These are phyloP conservation scores for Gymnoscelis rufifasciata DNA, from an alignment of 2,888 invertebrate species.

Conservation along the genomic window DNA sequence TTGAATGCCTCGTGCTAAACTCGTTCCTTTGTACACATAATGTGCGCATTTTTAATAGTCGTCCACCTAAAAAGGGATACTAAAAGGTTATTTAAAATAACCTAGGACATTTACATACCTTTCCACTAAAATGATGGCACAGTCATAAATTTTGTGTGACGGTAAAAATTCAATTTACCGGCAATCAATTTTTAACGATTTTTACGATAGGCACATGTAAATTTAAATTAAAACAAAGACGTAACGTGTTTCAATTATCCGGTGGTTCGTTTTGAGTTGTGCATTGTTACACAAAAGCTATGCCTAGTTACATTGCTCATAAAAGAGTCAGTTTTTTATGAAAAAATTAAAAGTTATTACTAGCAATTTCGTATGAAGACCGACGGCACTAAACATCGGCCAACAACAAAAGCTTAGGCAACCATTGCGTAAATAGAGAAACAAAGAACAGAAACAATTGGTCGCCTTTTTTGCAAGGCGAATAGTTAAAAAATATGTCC, in stretches of 20 bases:
- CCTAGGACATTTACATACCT: not conserved
- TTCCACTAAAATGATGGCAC: not conserved
- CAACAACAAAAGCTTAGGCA: conserved; percentile 22
- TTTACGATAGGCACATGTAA: conserved; percentile 3
- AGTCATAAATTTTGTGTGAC: conserved; percentile 3
- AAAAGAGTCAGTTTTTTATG: conserved; percentile 18
- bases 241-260: conserved; percentile 15
- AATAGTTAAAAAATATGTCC: conserved; percentile 50
- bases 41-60: conserved; percentile 25
- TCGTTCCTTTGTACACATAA: conserved; percentile 43
- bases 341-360: conserved; percentile 14
- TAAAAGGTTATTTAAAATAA: not conserved
- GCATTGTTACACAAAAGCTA: conserved; percentile 8
- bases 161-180: conserved; percentile 15
- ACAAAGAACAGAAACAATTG: conserved; percentile 43
- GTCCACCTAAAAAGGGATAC: not conserved
- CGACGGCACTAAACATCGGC: conserved; percentile 12
- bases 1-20: conserved; percentile 48
- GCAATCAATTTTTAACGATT: conserved; percentile 7
- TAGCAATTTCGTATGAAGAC: conserved; percentile 10
- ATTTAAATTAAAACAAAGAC: conserved; percentile 17
- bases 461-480: conserved; percentile 53
- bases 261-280: conserved; percentile 4
- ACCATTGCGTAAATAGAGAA: conserved; percentile 54
- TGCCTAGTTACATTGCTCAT: conserved; percentile 12